Evolutionary conservation across 2,888 invertebrate genomes (phyloP).

Genomic region (Aspidiotus destructor): DNA sequence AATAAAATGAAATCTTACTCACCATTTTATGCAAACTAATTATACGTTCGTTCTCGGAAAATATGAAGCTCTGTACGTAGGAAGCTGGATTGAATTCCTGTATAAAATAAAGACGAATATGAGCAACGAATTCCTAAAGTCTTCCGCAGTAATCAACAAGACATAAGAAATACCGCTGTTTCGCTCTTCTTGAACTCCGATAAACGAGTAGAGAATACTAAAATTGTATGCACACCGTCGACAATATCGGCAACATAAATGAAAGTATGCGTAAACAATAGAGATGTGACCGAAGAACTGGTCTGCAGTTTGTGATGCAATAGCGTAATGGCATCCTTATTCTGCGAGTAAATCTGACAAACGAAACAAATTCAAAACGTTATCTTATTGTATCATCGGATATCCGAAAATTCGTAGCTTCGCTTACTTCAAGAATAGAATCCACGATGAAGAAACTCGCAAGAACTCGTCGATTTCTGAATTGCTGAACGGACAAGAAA

Average conservation of each 20-base stretch:
- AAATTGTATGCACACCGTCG: conserved; percentile 18
- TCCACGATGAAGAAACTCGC: conserved; percentile 20
- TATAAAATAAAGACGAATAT: neutral
- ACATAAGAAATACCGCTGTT: conserved; percentile 5
- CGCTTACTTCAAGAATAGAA: conserved; percentile 18
- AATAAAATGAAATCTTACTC: neutral
- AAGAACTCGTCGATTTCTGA: conserved; percentile 13
- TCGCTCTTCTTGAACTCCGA: conserved; percentile 24
- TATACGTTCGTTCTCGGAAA: conserved; percentile 24
- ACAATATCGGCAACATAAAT: conserved; percentile 29
- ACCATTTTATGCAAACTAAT: conserved; percentile 22
- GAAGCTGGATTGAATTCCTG: conserved; percentile 25
- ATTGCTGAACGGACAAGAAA: conserved; percentile 24
- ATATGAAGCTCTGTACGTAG: conserved; percentile 21
- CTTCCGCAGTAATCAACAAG: neutral
- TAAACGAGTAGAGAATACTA: conserved; percentile 23
- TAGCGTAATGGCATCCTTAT: conserved; percentile 17
- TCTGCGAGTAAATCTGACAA: conserved; percentile 19
- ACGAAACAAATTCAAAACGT: neutral
- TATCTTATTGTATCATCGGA: neutral
- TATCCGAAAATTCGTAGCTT: neutral
- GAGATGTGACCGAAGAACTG: conserved; percentile 22
- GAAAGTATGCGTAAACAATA: conserved; percentile 20
- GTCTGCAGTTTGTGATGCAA: conserved; percentile 22
- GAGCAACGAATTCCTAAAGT: neutral